Conservation (phyloP, 2,888 invertebrate species). For the Alentia gelatinosa region DNA sequence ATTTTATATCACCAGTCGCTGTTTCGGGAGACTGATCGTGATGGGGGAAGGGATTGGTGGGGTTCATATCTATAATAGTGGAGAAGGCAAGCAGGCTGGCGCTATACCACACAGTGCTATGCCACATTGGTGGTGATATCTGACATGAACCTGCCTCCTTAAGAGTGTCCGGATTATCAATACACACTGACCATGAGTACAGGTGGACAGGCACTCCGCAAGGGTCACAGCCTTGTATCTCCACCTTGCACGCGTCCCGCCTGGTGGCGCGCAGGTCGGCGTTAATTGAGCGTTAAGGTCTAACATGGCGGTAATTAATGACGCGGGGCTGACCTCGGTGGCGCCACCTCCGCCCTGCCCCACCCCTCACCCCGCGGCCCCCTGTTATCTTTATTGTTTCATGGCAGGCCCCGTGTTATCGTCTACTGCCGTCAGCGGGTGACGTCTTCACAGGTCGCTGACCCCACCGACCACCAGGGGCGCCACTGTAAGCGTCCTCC, state of each 20-base stretch:
- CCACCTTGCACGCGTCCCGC: not conserved
- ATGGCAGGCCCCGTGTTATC: conserved; percentile 2
- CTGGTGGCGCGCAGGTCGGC: not conserved
- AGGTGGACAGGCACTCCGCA: not conserved
- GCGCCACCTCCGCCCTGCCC: not conserved
- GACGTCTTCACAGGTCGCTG: not conserved
- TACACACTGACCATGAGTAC: not conserved
- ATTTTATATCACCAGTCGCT: too few species aligned
- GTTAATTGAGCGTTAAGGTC: conserved; percentile 46
- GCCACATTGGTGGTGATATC: too few species aligned
- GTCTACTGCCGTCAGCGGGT: not conserved
- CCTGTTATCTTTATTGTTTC: conserved; percentile 46
- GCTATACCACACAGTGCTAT: too few species aligned
- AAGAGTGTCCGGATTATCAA: not conserved
- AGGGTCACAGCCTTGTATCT: conserved; percentile 1
- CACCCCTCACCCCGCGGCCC: not conserved
- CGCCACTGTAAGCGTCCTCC: not conserved
- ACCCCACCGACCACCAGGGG: not conserved
- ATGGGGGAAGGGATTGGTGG: too few species aligned
- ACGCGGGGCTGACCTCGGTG: not conserved
- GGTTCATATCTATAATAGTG: too few species aligned
- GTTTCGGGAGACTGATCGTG: too few species aligned
- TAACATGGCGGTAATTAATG: conserved; percentile 27
- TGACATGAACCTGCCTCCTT: too few species aligned
- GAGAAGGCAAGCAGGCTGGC: too few species aligned